Evolutionary conservation across 2,113 vertebrate genomes (phyloP), one percentile per base, ranked within the genome.

Genomic region (Xiphias gladius): DNA sequence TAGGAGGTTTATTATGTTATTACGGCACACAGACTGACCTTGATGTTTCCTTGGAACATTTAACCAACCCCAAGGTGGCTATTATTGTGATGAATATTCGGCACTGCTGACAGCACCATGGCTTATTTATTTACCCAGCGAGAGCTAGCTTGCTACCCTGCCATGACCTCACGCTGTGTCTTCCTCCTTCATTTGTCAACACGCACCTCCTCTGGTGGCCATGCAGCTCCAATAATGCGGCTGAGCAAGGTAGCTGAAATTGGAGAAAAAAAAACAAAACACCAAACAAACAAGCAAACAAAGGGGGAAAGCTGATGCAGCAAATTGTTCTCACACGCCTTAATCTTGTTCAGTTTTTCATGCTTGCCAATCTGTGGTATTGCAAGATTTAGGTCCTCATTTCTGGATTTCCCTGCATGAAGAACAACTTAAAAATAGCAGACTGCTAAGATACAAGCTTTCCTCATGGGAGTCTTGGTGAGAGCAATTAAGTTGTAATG

Each of bases 21-120:
- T 92, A 92, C 82, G 88, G 86, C 90, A 86, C 82, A 86, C 65
- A 58, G 86, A 88, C 90, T 95, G 95, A 95, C 95, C 94, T 96
- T 95, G 94, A 93, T 93, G 90, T 94, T 95, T 95, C 94, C 92
- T 95, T 94, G 95, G 92, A 95, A 95, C 94, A 94, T 94, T 96
- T 95, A 94, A 95, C 93, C 91, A 94, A 95, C 93, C 95, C 95
- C 95, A 95, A 94, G 94, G 94, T 95, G 93, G 88, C 94, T 87
- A 95, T 96, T 95, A 96, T 88, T 84, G 83, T 95, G 94, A 94
- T 95, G 91, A 95, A 95, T 96, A 92, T 94, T 93, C 83, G 72
- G 75, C 88, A 61, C 65, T 69, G 79, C 93, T 91, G 92, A 94
- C 94, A 92, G 88, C 85, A 82, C 81, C 79, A 55, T 71, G 88